Evolutionary conservation across 1,140 invertebrate genomes (phyloP).

Genomic region (Episyrphus balteatus): DNA sequence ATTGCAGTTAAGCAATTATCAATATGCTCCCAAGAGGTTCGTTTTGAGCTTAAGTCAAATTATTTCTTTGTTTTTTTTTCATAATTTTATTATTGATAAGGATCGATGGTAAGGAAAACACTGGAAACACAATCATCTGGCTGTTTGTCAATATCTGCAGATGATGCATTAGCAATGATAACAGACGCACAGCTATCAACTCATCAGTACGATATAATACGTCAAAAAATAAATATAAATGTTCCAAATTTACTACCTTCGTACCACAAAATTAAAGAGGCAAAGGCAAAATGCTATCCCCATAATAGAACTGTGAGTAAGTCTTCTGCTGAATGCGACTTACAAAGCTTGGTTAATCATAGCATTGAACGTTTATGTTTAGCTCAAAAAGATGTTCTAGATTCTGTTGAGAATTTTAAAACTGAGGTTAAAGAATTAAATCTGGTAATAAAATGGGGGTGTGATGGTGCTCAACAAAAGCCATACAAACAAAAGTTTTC

Average conservation of each 20-base stretch:
- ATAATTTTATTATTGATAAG: too few species aligned
- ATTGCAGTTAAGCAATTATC: too few species aligned
- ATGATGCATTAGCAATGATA: neutral
- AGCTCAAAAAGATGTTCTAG: neutral
- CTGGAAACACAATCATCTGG: too few species aligned
- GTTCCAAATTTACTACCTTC: neutral
- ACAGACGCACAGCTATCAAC: neutral
- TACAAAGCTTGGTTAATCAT: too few species aligned
- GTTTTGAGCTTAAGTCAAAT: too few species aligned
- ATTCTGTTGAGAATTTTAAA: neutral
- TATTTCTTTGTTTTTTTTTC: too few species aligned
- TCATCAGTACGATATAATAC: neutral
- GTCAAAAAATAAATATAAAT: neutral
- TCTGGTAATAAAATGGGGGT: slow-evolving; percentile 10
- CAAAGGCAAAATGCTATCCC: neutral
- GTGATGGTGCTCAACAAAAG: slow-evolving; percentile 9
- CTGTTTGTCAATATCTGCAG: neutral
- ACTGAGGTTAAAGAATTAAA: neutral
- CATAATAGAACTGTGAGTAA: neutral
- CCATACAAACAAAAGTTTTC: slow-evolving; percentile 12
- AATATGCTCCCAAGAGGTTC: too few species aligned
- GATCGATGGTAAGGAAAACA: too few species aligned
- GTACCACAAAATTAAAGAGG: neutral
- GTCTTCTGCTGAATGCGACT: too few species aligned
- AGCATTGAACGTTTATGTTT: neutral